These are phyloP conservation scores for Scaptodrosophila latifasciaeformis DNA, from an alignment of 2,888 invertebrate species.

Conservation along the genomic window DNA sequence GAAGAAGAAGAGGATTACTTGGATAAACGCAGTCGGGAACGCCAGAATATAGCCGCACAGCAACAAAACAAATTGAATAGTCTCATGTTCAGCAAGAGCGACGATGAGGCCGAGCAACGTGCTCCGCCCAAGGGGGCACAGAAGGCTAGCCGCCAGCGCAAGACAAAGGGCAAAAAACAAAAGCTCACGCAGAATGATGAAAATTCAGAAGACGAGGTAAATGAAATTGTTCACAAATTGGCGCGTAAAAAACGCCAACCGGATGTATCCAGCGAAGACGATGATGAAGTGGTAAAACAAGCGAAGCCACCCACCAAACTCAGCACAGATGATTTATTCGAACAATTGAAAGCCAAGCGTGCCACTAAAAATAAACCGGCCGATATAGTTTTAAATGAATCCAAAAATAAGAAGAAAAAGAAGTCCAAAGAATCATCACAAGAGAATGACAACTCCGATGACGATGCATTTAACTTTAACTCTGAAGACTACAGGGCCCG, in stretches of 20 bases:
- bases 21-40: constrained; percentile 46
- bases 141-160: constrained; percentile 36
- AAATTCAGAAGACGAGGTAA: constrained; percentile 33
- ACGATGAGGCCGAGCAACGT: constrained; percentile 70
- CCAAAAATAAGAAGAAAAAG: constrained; percentile 23
- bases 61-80: constrained; percentile 68
- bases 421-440: too few relatives aligned
- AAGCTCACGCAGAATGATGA: constrained; percentile 27
- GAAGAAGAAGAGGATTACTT: constrained; percentile 74
- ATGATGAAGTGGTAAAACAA: constrained; percentile 24
- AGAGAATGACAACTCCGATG: constrained; percentile 24
- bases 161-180: constrained; percentile 10
- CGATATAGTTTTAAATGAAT: constrained; percentile 56
- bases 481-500: constrained; percentile 73
- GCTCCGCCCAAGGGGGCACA: constrained; percentile 32
- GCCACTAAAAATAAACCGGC: constrained; percentile 56
- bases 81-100: constrained; percentile 73
- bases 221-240: constrained; percentile 67
- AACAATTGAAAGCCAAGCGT: constrained; percentile 67
- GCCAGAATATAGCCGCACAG: constrained; percentile 51
- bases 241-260: constrained; percentile 57
- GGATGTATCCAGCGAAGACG: constrained; percentile 51
- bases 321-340: constrained; percentile 51
- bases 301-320: constrained; percentile 6
- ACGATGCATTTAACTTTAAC: constrained; percentile 71